These are phyloP conservation scores for Drosophila ercepeae DNA, from an alignment of 1,140 invertebrate genomes.

Conservation along the genomic window DNA sequence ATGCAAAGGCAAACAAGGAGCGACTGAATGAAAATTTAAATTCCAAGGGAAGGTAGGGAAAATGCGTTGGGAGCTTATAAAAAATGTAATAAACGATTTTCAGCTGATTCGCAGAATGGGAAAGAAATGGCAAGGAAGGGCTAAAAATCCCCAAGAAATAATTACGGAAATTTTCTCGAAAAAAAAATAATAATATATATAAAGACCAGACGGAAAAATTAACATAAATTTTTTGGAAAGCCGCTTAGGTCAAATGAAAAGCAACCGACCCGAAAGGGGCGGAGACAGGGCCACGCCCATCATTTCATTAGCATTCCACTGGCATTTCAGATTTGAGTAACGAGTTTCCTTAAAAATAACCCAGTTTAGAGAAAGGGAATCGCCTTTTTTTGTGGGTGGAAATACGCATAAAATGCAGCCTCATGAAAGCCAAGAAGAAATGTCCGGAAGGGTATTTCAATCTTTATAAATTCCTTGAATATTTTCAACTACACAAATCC, in stretches of 20 bases:
- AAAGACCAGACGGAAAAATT: slow-evolving; percentile 22
- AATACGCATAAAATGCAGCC: slow-evolving; percentile 6
- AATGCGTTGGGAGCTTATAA: slow-evolving; percentile 28
- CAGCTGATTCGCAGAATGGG: slow-evolving; percentile 4
- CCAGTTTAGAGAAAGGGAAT: not conserved
- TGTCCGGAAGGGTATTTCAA: not conserved
- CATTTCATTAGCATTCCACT: slow-evolving; percentile 35
- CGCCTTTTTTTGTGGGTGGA: not conserved
- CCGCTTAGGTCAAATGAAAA: slow-evolving; percentile 56
- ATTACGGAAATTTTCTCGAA: slow-evolving; percentile 32
- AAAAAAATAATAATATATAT: slow-evolving; percentile 5
- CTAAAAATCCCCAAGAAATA: slow-evolving; percentile 37
- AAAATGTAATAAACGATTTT: slow-evolving; percentile 30
- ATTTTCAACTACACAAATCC: too few relatives aligned
- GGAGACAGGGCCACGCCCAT: slow-evolving; percentile 11
- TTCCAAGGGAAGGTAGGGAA: not conserved
- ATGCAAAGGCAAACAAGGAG: slow-evolving; percentile 8
- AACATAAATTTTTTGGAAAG: slow-evolving; percentile 46
- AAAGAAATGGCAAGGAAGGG: not conserved
- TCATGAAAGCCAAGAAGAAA: not conserved
- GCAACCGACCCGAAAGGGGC: slow-evolving; percentile 19
- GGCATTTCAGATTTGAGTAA: slow-evolving; percentile 34
- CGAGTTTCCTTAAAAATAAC: slow-evolving; percentile 19
- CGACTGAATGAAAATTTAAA: slow-evolving; percentile 16
- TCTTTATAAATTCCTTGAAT: not conserved